These are phyloP conservation scores for western clawed frog (Xenopus tropicalis) DNA, from an alignment of 2,113 vertebrate genomes.

Conservation along the genomic window UCB_Xtro_10.0 CM004449.2:44139001-44139500, in stretches of 20 bases:
- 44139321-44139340: conserved; percentile 16
- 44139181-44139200: too few species aligned
- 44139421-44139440: not conserved
- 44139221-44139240: not conserved
- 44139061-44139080: too few species aligned
- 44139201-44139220: too few species aligned
- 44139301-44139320: not conserved
- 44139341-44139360: conserved; percentile 27
- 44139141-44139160: too few species aligned
- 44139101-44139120: too few species aligned
- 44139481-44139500: not conserved
- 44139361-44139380: conserved; percentile 10
- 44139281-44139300: conserved; percentile 13
- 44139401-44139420: not conserved
- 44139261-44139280: not conserved
- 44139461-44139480: not conserved
- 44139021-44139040: too few species aligned
- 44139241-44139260: not conserved
- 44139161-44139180: too few species aligned
- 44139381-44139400: conserved; percentile 6
- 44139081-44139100: too few species aligned
- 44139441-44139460: not conserved
- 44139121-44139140: too few species aligned
- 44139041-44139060: too few species aligned
- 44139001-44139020: too few species aligned